Percentiles rank a stretch among this genome's conserved stretches.
phyloP scores from a whole-genome alignment of 2,113 vertebrate species.

The Phrynosoma blainvillii region DNA sequence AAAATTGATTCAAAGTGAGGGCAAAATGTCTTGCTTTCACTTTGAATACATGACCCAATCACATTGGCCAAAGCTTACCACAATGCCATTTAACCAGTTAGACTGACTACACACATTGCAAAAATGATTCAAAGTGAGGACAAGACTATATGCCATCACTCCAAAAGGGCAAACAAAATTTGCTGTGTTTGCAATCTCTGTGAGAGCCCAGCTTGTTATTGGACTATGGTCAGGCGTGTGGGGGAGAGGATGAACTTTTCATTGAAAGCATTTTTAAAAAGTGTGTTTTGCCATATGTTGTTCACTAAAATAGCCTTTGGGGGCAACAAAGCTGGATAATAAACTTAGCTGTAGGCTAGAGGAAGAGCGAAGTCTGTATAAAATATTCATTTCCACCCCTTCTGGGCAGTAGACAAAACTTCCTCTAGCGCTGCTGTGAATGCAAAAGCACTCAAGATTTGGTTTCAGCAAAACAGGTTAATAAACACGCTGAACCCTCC shows the following conservation, averaged over 20 bases:
- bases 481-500: background rate
- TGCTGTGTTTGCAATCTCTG: background rate
- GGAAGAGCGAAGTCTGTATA: background rate
- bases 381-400: slow-evolving; percentile 1
- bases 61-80: too few relatives aligned
- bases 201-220: too few relatives aligned
- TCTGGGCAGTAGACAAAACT: background rate
- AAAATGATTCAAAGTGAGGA: background rate
- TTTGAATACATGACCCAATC: background rate
- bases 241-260: too few relatives aligned
- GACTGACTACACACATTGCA: too few relatives aligned
- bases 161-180: background rate
- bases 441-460: background rate
- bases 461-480: background rate
- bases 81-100: too few relatives aligned
- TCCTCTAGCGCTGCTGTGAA: background rate
- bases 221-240: too few relatives aligned
- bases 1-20: background rate
- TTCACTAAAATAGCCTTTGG: background rate
- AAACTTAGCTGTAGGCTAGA: background rate
- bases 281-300: background rate
- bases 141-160: background rate
- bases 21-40: background rate
- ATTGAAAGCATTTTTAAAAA: too few relatives aligned
- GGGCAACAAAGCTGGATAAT: background rate